These are phyloP conservation scores for Drosophila tsacasi DNA, from an alignment of 1,140 invertebrate genomes.

Conservation along the genomic window DNA sequence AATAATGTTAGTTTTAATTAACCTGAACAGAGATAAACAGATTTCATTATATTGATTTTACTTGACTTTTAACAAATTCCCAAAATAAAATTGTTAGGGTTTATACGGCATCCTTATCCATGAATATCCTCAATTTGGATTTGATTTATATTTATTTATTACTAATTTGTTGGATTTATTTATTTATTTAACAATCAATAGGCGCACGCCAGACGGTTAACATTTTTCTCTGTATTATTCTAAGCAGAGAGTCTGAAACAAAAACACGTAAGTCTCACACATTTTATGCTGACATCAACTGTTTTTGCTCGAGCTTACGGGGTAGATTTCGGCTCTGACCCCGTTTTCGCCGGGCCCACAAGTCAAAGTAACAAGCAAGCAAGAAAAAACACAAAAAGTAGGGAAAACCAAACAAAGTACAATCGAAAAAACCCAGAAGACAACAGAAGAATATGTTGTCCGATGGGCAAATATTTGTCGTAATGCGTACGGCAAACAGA, in stretches of 20 bases:
- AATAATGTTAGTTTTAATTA: too few species aligned
- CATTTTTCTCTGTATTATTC: slow-evolving; percentile 2
- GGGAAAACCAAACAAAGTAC: slow-evolving; percentile 10
- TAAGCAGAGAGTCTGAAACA: slow-evolving; percentile 9
- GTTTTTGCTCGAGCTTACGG: slow-evolving; percentile 55
- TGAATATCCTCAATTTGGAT: too few species aligned
- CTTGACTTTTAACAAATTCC: not conserved
- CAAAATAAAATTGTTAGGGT: not conserved
- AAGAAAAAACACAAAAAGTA: slow-evolving; percentile 23
- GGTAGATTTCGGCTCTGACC: slow-evolving; percentile 61
- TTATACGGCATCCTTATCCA: too few species aligned
- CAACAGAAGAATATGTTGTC: slow-evolving; percentile 59
- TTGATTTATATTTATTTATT: too few species aligned
- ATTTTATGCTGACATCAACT: slow-evolving; percentile 63
- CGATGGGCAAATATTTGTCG: slow-evolving; percentile 60
- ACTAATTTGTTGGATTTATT: too few species aligned
- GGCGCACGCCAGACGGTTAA: not conserved
- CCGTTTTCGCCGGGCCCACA: slow-evolving; percentile 39
- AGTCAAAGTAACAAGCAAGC: slow-evolving; percentile 49
- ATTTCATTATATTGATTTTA: not conserved
- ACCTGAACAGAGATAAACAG: not conserved
- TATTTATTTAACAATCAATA: too few species aligned
- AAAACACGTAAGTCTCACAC: slow-evolving; percentile 48
- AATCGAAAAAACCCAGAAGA: slow-evolving; percentile 30
- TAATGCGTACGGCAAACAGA: slow-evolving; percentile 56